These are phyloP conservation scores for Sebastiscus albofasciatus DNA, from an alignment of 2,797 vertebrate genomes.

Conservation along the genomic window DNA sequence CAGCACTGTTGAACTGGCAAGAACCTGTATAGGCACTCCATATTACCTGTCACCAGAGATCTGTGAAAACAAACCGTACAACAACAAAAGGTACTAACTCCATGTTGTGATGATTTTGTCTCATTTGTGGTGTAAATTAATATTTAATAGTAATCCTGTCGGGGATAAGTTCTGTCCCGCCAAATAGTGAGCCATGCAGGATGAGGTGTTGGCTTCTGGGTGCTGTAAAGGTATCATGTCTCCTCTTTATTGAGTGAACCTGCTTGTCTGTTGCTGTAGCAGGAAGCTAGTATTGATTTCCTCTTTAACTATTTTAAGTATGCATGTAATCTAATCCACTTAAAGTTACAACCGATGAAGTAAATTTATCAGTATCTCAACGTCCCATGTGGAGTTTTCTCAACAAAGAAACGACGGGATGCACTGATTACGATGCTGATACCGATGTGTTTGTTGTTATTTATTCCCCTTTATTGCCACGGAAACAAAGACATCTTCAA, in stretches of 20 bases:
- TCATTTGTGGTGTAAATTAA: background rate
- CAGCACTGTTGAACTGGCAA: conserved; percentile 95
- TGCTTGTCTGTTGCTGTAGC: conserved; percentile 19
- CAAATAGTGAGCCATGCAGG: conserved; percentile 1
- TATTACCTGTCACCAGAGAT: conserved; percentile 99
- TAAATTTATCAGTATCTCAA: background rate
- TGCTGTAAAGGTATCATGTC: conserved; percentile 39
- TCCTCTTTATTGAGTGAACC: conserved; percentile 42
- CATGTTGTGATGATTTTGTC: background rate
- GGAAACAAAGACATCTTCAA: background rate
- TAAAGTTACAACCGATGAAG: conserved; percentile 13
- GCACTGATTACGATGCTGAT: too few species aligned
- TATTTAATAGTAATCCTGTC: background rate
- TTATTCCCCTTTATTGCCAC: background rate
- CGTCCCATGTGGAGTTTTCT: background rate
- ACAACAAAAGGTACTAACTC: conserved; percentile 95
- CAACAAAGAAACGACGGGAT: background rate
- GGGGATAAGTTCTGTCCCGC: background rate
- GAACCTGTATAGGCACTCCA: conserved; percentile 97
- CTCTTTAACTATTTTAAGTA: conserved; percentile 35
- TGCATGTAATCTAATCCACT: conserved; percentile 52
- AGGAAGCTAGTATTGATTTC: conserved; percentile 64
- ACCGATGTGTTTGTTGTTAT: background rate
- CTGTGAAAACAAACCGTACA: conserved; percentile 98
- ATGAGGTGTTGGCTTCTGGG: conserved; percentile 12